A percentile compares a stretch with the other conserved stretches of the same genome.
These are phyloP conservation scores for Salvelinus sp. DNA, from an alignment of 2,113 vertebrate species.

Conservation along the genomic window DNA sequence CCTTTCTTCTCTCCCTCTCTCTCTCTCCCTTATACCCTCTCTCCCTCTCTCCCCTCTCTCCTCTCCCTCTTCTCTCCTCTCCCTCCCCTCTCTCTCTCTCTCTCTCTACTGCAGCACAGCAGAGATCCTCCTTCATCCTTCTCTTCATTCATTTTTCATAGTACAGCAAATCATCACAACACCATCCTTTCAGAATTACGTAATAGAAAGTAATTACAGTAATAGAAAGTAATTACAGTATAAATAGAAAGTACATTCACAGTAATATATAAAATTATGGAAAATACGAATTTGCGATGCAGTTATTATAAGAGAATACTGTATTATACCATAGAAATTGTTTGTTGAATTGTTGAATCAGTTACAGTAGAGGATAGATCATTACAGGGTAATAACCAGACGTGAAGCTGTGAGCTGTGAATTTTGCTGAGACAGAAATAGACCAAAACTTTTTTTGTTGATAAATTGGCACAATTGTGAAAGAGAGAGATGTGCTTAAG, in stretches of 20 bases:
- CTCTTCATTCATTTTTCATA: conserved; percentile 54
- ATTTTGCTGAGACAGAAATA: no score
- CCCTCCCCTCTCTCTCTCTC: no score
- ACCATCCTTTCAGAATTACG: conserved; percentile 39
- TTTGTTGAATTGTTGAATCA: not conserved
- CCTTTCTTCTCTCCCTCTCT: no score
- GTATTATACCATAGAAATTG: not conserved
- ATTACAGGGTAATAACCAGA: not conserved
- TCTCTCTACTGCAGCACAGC: conserved; percentile 73
- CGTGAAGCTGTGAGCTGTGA: not conserved
- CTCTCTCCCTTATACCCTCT: no score
- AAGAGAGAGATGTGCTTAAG: not conserved
- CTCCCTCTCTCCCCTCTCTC: no score
- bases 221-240: no score
- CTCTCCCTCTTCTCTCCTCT: conserved; percentile 1
- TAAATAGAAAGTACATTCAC: no score
- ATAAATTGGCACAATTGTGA: not conserved
- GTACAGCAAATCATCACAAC: conserved; percentile 40
- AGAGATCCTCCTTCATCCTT: conserved; percentile 40
- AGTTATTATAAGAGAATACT: not conserved
- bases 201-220: no score
- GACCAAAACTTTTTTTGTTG: no score
- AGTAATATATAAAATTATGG: no score
- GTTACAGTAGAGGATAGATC: not conserved
- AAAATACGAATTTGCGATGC: not conserved